Evolutionary conservation across 2,113 vertebrate genomes (phyloP), one percentile per base, ranked within the genome.

Genomic region (Cairina moschata): DNA sequence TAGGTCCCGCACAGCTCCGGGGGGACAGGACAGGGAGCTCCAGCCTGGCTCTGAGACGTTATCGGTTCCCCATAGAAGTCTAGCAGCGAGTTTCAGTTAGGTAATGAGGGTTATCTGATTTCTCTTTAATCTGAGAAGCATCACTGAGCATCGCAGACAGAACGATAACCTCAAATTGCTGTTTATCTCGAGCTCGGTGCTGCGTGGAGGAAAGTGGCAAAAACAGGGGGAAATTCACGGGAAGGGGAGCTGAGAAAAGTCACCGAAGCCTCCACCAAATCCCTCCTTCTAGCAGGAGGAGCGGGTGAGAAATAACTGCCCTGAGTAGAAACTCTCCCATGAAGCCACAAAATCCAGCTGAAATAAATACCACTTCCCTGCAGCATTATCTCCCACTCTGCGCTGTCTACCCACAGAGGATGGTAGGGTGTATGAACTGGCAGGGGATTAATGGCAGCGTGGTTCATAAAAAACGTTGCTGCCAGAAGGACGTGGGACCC

Each of bases 401-500:
- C 78, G 75, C 91, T 91, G 86, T 91, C 88, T 96, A 5, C 96
- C 93, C 93, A 86, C 95, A 95, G 90, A 96, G 88, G 90, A 86
- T 93, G 86, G 95, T 75, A 92, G 95, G 90, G 91, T 93, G 87
- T 85, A 91, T 84, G 91, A 85, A 81, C 93, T 97, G 88, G 95
- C 95, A 96, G 83, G 94, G 93, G 92, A 95, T 97, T 91, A 96
- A 89, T 95, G 91, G 92, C 94, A 94, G 93, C 88, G 56, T 88
- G 83, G 67, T 85, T 95, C 90, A 86, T 87, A 79, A 92, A 95
- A 93, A 97, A 73, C 84, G 69, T 66, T 0, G 48, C 76, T 94
- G 93, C 95, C 95, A 95, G 91, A 83, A 96, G 95, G 96, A 89
- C 86, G 91, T 96, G 94, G 93, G 96, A 96, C 77, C 91, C 93